These are phyloP conservation scores for Lagocephalus sceleratus DNA, from an alignment of 2,797 vertebrate genomes.

Conservation along the genomic window DNA sequence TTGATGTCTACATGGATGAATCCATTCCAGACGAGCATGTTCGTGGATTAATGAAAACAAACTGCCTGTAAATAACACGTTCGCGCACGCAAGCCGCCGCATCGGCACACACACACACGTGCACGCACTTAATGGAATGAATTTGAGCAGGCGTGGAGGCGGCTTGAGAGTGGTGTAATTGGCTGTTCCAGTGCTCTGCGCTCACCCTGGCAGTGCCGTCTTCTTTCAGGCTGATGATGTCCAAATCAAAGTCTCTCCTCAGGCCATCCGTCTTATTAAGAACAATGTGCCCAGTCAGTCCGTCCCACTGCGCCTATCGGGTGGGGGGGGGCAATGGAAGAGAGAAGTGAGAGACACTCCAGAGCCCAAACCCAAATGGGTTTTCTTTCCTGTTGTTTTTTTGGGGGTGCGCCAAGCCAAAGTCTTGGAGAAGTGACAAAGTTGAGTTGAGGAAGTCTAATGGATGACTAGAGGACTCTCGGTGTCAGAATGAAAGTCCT, in stretches of 20 bases:
- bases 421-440: too few relatives aligned
- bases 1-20: conserved; percentile 25
- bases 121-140: conserved; percentile 37
- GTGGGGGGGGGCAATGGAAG: conserved; percentile 16
- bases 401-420: not conserved
- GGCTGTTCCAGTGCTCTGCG: conserved; percentile 32
- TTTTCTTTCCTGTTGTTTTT: conserved; percentile 4
- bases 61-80: conserved; percentile 13
- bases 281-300: conserved; percentile 93
- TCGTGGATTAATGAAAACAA: conserved; percentile 12
- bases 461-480: too few relatives aligned
- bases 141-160: conserved; percentile 33
- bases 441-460: too few relatives aligned
- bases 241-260: conserved; percentile 94
- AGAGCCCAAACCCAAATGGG: conserved; percentile 1
- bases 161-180: conserved; percentile 45
- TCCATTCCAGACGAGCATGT: conserved; percentile 14
- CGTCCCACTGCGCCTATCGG: conserved; percentile 89
- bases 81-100: conserved; percentile 5
- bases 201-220: conserved; percentile 93
- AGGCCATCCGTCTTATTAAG: conserved; percentile 96
- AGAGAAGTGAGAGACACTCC: conserved; percentile 21
- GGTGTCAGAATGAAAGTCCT: too few relatives aligned
- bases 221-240: conserved; percentile 97
- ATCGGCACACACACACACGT: conserved; percentile 19